phyloP scores from a whole-genome alignment of 2,888 invertebrate species.

The Dasysyrphus tricinctus region DNA sequence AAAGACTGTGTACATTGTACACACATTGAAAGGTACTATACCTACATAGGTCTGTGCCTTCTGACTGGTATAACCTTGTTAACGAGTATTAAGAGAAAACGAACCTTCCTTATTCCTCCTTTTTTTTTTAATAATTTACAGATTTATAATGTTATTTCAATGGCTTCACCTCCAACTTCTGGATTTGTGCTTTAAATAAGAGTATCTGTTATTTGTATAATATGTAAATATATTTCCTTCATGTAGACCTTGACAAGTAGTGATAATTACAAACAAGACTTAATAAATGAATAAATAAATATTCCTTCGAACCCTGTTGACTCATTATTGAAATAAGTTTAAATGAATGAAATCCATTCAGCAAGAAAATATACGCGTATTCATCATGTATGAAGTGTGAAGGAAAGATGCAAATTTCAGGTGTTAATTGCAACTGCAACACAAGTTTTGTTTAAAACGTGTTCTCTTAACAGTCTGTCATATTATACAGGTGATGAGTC shows the following conservation, averaged over 20 bases:
- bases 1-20: neutral
- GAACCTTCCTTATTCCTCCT: too few relatives aligned
- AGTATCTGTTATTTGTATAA: neutral
- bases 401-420: conserved; percentile 24
- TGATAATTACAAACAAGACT: conserved; percentile 6
- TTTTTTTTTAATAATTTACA: too few relatives aligned
- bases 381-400: neutral
- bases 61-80: too few relatives aligned
- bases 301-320: neutral
- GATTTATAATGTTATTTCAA: too few relatives aligned
- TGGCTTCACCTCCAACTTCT: too few relatives aligned
- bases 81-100: too few relatives aligned
- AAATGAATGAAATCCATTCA: conserved; percentile 16
- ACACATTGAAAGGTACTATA: too few relatives aligned
- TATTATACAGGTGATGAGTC: conserved; percentile 32
- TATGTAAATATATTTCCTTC: neutral
- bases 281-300: neutral
- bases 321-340: too few relatives aligned
- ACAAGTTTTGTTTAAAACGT: conserved; percentile 23
- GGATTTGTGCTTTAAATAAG: neutral
- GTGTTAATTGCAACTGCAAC: conserved; percentile 29
- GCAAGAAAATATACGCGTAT: neutral
- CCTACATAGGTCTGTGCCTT: too few relatives aligned
- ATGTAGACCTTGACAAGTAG: conserved; percentile 6
- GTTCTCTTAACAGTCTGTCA: conserved; percentile 6